Conservation (phyloP, 2,888 invertebrate genomes). For the Drosophila rubida region DNA sequence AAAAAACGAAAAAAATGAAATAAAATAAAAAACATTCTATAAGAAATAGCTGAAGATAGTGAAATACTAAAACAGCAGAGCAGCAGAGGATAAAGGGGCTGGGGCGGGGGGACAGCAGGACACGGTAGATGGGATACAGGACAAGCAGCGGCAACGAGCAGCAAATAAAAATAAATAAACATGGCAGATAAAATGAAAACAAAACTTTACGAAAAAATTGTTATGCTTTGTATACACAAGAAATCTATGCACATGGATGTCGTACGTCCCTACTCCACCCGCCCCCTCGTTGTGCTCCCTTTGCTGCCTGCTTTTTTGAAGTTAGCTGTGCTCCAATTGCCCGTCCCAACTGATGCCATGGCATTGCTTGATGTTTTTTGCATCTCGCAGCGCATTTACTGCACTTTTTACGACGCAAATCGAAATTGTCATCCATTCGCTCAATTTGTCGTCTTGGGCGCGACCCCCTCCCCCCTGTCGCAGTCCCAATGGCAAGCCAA, state of each 20-base stretch:
- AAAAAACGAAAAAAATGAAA: constrained; percentile 18
- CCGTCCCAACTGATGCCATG: constrained; percentile 32
- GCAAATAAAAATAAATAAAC: constrained; percentile 80
- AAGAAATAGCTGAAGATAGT: constrained; percentile 64
- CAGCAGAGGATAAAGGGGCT: constrained; percentile 18
- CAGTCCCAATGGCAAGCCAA: constrained; percentile 1
- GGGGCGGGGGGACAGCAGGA: background rate
- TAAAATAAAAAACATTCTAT: constrained; percentile 26
- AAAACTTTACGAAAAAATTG: constrained; percentile 71
- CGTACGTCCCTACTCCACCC: background rate
- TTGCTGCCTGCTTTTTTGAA: constrained; percentile 27
- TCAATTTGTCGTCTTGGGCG: constrained; percentile 80
- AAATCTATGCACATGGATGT: constrained; percentile 19
- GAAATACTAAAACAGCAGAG: constrained; percentile 44
- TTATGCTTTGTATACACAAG: constrained; percentile 52
- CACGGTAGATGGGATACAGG: constrained; percentile 11
- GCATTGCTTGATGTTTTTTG: constrained; percentile 53
- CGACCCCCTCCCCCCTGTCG: constrained; percentile 13
- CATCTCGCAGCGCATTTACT: constrained; percentile 57
- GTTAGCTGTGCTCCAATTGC: constrained; percentile 49
- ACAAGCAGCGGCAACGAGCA: constrained; percentile 49
- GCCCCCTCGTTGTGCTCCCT: background rate
- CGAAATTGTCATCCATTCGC: constrained; percentile 83
- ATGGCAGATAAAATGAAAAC: constrained; percentile 79
- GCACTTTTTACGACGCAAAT: constrained; percentile 79